A percentile compares a stretch with the other conserved stretches of the same genome.
Conservation (phyloP, 2,797 vertebrate genomes). For the Limnodromus scolopaceus region DNA sequence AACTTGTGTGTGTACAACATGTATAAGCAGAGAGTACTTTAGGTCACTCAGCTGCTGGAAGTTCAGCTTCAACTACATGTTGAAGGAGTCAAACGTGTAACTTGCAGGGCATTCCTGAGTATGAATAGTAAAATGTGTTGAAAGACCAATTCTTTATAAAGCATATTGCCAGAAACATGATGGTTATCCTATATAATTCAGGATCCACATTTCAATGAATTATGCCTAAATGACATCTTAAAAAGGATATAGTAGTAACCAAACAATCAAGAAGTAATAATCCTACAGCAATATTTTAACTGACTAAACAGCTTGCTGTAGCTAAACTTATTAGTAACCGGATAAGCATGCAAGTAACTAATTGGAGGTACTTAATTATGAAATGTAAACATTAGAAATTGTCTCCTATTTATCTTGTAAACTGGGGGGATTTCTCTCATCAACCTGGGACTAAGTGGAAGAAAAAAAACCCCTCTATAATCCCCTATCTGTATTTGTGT, state of each 20-base stretch:
- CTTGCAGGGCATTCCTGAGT: neutral
- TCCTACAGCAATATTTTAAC: neutral
- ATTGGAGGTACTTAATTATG: constrained; percentile 41
- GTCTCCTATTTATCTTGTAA: constrained; percentile 20
- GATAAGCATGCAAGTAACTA: constrained; percentile 45
- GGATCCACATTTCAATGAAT: neutral
- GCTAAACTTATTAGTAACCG: constrained; percentile 46
- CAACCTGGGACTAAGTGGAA: neutral
- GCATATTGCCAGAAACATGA: neutral
- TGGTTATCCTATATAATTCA: neutral
- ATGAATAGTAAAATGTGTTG: neutral
- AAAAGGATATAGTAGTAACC: neutral
- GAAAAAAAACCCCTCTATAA: neutral
- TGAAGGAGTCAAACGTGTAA: neutral
- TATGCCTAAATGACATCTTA: neutral
- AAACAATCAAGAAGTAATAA: constrained; percentile 30
- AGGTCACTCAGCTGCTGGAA: neutral
- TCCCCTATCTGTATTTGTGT: neutral
- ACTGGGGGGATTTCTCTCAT: constrained; percentile 24
- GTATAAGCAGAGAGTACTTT: neutral
- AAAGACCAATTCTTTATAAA: neutral
- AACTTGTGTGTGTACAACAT: neutral
- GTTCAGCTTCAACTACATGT: neutral
- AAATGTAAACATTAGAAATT: constrained; percentile 39
- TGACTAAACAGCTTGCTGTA: constrained; percentile 19